Conservation (phyloP, 2,113 vertebrate species). For the Procavia capensis region DNA sequence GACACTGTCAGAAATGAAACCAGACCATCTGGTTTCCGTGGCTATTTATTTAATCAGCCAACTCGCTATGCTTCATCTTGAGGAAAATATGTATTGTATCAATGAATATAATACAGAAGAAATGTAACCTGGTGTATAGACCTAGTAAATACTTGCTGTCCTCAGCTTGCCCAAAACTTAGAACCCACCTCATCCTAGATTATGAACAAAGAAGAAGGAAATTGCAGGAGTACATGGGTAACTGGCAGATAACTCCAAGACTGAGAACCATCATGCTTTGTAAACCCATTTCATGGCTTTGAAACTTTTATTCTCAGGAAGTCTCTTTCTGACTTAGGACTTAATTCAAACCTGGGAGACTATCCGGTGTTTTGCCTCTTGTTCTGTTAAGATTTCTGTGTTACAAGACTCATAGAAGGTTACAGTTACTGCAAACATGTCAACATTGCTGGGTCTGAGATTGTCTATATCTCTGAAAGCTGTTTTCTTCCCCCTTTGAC, state of each 20-base stretch:
- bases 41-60: not conserved
- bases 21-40: not conserved
- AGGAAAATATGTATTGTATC: not conserved
- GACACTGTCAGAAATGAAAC: not conserved
- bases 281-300: not conserved
- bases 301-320: not conserved
- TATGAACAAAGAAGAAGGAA: not conserved
- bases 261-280: not conserved
- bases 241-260: not conserved
- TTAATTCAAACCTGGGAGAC: not conserved
- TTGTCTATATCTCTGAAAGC: not conserved
- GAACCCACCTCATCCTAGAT: not conserved
- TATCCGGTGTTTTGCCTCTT: not conserved
- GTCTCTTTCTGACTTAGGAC: not conserved
- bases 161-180: not conserved
- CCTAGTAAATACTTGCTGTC: not conserved
- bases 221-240: rapidly evolving
- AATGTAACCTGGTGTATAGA: not conserved
- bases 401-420: not conserved
- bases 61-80: not conserved
- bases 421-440: not conserved
- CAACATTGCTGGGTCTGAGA: conserved; percentile 1
- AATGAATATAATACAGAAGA: not conserved
- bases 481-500: not conserved
- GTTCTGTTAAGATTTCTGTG: not conserved